A percentile compares a stretch with the other conserved stretches of the same genome.
These are phyloP conservation scores for Calameuta filiformis DNA, from an alignment of 2,888 invertebrate species.

Conservation along the genomic window DNA sequence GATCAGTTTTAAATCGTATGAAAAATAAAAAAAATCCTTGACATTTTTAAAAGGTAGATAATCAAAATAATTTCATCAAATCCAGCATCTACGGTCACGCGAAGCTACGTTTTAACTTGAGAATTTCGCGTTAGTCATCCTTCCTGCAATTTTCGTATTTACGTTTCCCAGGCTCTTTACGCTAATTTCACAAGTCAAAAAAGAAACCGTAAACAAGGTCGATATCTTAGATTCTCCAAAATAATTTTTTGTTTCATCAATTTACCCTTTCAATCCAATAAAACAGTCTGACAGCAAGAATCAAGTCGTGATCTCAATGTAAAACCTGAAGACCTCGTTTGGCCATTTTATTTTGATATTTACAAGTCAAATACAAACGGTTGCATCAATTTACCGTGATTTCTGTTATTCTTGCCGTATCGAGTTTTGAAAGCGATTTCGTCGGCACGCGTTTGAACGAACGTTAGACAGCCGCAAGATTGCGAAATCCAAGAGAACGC, in stretches of 20 bases:
- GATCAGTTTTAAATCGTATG: not conserved
- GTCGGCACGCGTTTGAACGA: constrained; percentile 3
- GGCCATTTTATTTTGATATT: not conserved
- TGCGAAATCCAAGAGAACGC: not conserved
- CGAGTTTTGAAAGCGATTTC: constrained; percentile 5
- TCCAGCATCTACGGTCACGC: not conserved
- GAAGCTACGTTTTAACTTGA: not conserved
- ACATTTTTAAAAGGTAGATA: not conserved
- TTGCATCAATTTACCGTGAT: not conserved
- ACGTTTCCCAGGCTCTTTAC: not conserved
- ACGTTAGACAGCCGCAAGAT: not conserved
- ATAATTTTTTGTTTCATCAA: not conserved
- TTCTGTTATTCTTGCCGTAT: not conserved
- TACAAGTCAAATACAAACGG: not conserved
- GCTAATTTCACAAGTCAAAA: not conserved
- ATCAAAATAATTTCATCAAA: not conserved
- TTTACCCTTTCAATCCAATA: not conserved
- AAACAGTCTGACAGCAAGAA: not conserved
- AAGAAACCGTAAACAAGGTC: not conserved
- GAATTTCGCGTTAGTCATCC: not conserved
- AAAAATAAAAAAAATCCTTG: not conserved
- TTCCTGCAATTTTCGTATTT: not conserved
- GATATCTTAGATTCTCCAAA: not conserved
- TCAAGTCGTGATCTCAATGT: not conserved
- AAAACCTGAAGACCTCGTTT: not conserved